These are phyloP conservation scores for Forbesichthys agassizii DNA, from an alignment of 2,113 vertebrate genomes.

Conservation along the genomic window DNA sequence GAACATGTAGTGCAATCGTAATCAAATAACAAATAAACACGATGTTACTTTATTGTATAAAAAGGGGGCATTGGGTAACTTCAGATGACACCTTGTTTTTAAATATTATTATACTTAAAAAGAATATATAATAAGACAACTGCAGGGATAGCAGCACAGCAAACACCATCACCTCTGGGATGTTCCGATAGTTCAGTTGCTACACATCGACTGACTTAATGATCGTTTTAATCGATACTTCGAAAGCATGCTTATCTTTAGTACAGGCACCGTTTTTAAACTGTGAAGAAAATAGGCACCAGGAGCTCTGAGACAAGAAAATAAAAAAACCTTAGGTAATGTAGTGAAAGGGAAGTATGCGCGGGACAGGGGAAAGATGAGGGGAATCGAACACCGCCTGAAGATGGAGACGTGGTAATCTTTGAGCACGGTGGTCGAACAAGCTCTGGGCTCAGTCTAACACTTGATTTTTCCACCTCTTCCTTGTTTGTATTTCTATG, in stretches of 20 bases:
- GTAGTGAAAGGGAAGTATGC: not conserved
- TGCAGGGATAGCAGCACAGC: constrained; percentile 16
- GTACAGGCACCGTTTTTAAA: constrained; percentile 4
- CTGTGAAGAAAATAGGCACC: no score
- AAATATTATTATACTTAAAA: constrained; percentile 23
- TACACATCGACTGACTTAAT: constrained; percentile 21
- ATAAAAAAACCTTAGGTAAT: no score
- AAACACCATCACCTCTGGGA: constrained; percentile 29
- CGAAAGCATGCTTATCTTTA: constrained; percentile 35
- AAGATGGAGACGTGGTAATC: constrained; percentile 45
- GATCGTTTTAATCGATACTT: constrained; percentile 24
- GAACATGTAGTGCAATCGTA: not conserved
- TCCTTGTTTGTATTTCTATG: constrained; percentile 65
- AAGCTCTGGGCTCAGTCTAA: constrained; percentile 47
- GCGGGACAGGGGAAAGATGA: constrained; percentile 31
- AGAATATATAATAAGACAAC: constrained; percentile 23
- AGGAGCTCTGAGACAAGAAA: no score
- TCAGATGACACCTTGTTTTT: constrained; percentile 4
- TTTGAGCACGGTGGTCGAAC: constrained; percentile 37
- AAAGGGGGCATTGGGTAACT: not conserved
- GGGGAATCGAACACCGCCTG: constrained; percentile 42
- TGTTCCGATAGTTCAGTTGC: constrained; percentile 20
- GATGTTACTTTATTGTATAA: not conserved
- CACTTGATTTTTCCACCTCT: constrained; percentile 47
- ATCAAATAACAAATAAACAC: not conserved